These are phyloP conservation scores for Capitulum mitella DNA, from an alignment of 2,888 invertebrate species.

Conservation along the genomic window DNA sequence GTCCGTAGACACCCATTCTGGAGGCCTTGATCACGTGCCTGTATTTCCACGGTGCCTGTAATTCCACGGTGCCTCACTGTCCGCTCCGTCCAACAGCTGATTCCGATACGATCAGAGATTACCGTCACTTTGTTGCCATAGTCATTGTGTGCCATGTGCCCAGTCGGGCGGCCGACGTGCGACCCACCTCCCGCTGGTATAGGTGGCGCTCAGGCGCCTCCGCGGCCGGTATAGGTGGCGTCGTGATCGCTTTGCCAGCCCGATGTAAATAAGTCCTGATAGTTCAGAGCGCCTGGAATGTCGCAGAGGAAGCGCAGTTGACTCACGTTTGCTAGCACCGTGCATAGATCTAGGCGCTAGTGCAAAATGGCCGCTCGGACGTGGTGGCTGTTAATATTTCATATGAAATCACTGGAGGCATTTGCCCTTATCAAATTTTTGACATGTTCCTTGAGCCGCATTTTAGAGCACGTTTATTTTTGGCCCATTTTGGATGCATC, in stretches of 20 bases:
- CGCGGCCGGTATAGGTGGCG: background rate
- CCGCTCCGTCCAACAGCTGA: background rate
- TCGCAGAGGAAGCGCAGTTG: background rate
- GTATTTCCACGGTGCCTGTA: conserved; percentile 17
- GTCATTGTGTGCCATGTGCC: conserved; percentile 16
- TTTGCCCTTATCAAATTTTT: background rate
- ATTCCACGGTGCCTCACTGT: conserved; percentile 17
- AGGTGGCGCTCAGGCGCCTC: background rate
- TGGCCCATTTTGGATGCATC: background rate
- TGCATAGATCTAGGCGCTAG: background rate
- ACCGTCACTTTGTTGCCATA: conserved; percentile 9
- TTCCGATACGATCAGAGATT: background rate
- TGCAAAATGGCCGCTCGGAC: background rate
- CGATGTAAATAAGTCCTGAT: conserved; percentile 2
- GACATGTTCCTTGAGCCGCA: background rate
- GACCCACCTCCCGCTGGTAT: background rate
- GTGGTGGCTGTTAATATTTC: background rate
- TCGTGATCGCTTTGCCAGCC: background rate
- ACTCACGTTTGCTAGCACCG: background rate
- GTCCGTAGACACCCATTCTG: conserved; percentile 3
- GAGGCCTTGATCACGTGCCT: conserved; percentile 18
- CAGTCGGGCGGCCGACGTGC: background rate
- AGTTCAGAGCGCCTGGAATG: background rate
- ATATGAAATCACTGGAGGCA: background rate
- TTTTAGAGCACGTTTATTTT: background rate